These are phyloP conservation scores for Leptestheria dahalacensis DNA, from an alignment of 1,140 invertebrate species.

Conservation along the genomic window DNA sequence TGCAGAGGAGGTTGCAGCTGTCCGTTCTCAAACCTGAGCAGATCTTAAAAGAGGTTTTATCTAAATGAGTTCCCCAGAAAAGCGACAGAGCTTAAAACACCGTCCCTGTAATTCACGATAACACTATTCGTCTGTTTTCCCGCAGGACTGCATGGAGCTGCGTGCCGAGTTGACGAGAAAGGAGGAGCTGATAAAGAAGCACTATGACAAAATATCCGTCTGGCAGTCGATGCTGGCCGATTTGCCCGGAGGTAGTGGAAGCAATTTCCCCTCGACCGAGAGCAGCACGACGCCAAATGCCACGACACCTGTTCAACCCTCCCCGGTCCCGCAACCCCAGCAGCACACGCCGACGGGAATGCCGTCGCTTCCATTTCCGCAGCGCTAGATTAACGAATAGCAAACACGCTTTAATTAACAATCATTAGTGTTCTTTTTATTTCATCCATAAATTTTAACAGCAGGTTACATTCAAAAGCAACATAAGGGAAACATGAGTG, in stretches of 20 bases:
- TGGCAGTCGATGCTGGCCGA: conserved; percentile 78
- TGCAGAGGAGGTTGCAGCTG: conserved; percentile 77
- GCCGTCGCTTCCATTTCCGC: neutral
- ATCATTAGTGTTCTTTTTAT: neutral
- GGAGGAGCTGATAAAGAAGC: conserved; percentile 69
- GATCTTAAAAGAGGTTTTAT: conserved; percentile 64
- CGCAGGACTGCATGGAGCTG: conserved; percentile 63
- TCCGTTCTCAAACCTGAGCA: conserved; percentile 82
- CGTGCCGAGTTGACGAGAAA: conserved; percentile 66
- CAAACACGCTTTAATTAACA: neutral
- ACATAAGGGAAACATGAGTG: neutral
- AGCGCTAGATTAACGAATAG: neutral
- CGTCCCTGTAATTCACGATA: neutral
- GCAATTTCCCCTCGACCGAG: neutral
- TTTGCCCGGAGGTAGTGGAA: neutral
- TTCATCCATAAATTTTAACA: neutral
- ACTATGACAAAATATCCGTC: conserved; percentile 74
- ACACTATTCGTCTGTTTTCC: conserved; percentile 9
- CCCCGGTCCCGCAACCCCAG: too few species aligned
- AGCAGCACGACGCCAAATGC: neutral
- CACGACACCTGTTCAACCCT: neutral
- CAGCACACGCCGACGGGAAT: too few species aligned
- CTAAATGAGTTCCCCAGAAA: too few species aligned
- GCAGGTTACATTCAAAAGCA: neutral
- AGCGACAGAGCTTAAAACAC: too few species aligned